These are phyloP conservation scores for Eutolmus rufibarbis DNA, from an alignment of 2,888 invertebrate genomes.

Conservation along the genomic window DNA sequence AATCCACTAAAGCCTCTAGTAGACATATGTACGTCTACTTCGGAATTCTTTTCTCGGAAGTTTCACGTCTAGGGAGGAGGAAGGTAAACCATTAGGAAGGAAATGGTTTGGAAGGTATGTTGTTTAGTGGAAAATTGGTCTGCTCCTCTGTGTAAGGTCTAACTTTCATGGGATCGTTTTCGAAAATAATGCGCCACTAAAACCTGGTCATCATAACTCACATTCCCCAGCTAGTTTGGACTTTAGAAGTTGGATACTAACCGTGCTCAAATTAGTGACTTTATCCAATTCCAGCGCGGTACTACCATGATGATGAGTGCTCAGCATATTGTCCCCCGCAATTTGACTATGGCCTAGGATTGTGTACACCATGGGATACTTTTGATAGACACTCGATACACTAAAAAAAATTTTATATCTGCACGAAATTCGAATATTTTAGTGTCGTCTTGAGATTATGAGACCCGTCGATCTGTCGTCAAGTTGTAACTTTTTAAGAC, in stretches of 20 bases:
- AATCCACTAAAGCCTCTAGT: not conserved
- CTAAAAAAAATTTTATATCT: not conserved
- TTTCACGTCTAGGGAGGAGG: not conserved
- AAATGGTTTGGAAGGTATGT: not conserved
- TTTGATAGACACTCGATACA: not conserved
- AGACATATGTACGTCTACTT: not conserved
- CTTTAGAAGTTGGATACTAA: slow-evolving; percentile 50
- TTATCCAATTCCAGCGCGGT: slow-evolving; percentile 61
- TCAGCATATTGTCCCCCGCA: slow-evolving; percentile 57
- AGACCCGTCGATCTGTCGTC: not conserved
- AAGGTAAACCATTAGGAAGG: not conserved
- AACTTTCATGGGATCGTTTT: not conserved
- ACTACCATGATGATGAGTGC: slow-evolving; percentile 62
- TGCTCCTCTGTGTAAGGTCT: not conserved
- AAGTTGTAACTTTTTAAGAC: not conserved
- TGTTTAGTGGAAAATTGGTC: not conserved
- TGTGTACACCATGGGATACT: slow-evolving; percentile 34
- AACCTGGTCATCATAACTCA: not conserved
- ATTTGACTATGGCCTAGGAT: slow-evolving; percentile 7
- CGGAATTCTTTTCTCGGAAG: not conserved
- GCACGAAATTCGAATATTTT: not conserved
- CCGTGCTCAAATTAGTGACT: slow-evolving; percentile 61
- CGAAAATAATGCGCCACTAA: not conserved
- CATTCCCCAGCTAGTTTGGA: not conserved
- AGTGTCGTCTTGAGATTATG: not conserved